Base-by-base conservation (phyloP, 2,888 invertebrate species). In the Bibio marci region DNA sequence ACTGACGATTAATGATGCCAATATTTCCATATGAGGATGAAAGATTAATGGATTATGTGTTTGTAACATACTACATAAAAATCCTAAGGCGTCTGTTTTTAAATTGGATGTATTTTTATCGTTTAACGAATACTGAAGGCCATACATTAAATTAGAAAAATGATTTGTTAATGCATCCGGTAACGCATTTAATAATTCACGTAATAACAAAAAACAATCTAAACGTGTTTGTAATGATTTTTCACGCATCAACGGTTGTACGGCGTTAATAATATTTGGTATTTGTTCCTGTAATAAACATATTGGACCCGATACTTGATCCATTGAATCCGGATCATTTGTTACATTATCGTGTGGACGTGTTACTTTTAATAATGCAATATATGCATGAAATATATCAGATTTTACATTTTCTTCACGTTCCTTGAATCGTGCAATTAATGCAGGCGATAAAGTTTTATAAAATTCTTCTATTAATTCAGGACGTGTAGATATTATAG, bases 381-480 rank as follows among this genome's bases (percentile, higher is more conserved):
- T 83, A 57, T 94, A 97, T 0, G 95, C 94, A 54, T 91, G 87
- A 56, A 98, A 85, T 45, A 99, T 91, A 57, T 98, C 97, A 19
- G 91, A 90, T 56, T 97, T 95, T 1, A 99, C 98, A 59, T 95
- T 98, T 64, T 99, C 98, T 62, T 99, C 98, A 27, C 97, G 76
- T 61, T 97, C 95, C 74, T 92, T 94, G 55, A 94, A 95, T 56
- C 97, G 71, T 2, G 75, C 70, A 48, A 98, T 92, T 38, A 98
- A 66, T 26, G 88, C 82, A 1, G 95, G 91, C 1, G 94, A 92
- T 6, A 97, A 76, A 27, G 73, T 74, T 50, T 71, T 74, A 57
- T 94, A 94, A 61, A 95, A 83, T 45, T 91, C 87, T 2, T 81
- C 69, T 31, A 97, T 65, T 46, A 94, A 71, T 55, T 97, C 95